Conservation (phyloP, 2,113 vertebrate genomes). For the human region DNA sequence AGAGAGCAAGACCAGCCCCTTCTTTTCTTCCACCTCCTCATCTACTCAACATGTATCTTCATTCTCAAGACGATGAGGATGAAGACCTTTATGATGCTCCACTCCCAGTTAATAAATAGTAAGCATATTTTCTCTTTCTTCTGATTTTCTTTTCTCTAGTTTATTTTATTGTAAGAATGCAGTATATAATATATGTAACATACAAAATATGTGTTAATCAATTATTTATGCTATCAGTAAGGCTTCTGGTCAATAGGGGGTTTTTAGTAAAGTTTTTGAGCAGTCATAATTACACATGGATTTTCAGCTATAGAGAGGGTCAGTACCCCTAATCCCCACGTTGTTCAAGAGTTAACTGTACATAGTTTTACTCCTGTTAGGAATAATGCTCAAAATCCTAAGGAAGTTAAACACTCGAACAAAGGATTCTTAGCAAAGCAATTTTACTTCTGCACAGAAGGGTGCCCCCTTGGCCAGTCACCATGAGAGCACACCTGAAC, state of each 20-base stretch:
- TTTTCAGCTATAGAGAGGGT: background rate
- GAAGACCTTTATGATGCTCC: background rate
- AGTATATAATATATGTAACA: no score
- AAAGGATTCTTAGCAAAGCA: no score
- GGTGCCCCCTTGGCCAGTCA: no score
- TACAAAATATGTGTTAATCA: background rate
- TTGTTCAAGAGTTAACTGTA: background rate
- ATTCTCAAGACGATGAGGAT: background rate
- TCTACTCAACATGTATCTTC: background rate
- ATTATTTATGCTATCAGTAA: background rate
- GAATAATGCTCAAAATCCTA: no score
- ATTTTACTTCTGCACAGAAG: no score
- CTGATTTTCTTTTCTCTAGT: background rate
- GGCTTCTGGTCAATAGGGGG: background rate
- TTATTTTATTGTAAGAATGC: background rate
- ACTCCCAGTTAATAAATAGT: background rate
- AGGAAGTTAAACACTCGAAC: no score
- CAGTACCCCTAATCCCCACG: background rate
- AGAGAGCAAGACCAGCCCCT: background rate
- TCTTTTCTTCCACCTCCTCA: background rate
- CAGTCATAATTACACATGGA: background rate
- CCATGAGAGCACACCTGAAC: no score
- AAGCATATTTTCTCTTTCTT: background rate
- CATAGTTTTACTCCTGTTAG: background rate
- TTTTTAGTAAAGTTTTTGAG: background rate